Base-by-base conservation (phyloP, 2,797 vertebrate genomes). In the Tolypeutes matacus region DNA sequence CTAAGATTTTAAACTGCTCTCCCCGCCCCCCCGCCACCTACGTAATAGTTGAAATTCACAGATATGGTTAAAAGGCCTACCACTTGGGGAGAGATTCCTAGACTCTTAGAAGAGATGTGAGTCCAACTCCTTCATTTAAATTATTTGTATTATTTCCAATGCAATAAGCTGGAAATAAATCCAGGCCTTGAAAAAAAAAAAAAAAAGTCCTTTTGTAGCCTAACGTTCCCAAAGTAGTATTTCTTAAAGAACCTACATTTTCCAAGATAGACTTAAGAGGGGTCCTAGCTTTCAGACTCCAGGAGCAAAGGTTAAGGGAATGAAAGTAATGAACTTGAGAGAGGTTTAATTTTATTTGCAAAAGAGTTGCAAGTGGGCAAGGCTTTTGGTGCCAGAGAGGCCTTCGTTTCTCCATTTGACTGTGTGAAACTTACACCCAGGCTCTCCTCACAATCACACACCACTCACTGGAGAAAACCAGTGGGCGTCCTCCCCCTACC, bases 381-480 rank as follows among this genome's bases (percentile, higher is more conserved):
- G 81, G 73, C 27, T 9, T 69, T 51, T 93, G 72, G 78, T 91
- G 93, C 69, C 92, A 87, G 86, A 60, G 84, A 80, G 91, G 91
- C 64, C 95, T 93, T 93, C 64, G 53, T 86, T 85, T 87, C 84
- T 93, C 93, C 86, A 75, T 95, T 46, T 95, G 39, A 89, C 67
- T 95, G 91, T 23, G 64, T 95, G 95, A 96, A 97, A 97, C 93
- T 96, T 95, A 96, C 81, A 97, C 94, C 80, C 92, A 89, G 76
- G 92, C 89, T 95, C 91, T 95, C 94, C 95, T 95, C 95, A 95
- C 93, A 96, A 96, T 95, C 94, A 96, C 96, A 97, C 86, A 96
- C 97, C 97, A 97, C 97, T 97, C 97, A 96, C 96, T 97, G 93
- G 95, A 97, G 96, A 96, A 97, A 97, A 96, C 84, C 86, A 93